Conservation (phyloP, 2,888 invertebrate genomes). For the Chamaedrilus cognettii region DNA sequence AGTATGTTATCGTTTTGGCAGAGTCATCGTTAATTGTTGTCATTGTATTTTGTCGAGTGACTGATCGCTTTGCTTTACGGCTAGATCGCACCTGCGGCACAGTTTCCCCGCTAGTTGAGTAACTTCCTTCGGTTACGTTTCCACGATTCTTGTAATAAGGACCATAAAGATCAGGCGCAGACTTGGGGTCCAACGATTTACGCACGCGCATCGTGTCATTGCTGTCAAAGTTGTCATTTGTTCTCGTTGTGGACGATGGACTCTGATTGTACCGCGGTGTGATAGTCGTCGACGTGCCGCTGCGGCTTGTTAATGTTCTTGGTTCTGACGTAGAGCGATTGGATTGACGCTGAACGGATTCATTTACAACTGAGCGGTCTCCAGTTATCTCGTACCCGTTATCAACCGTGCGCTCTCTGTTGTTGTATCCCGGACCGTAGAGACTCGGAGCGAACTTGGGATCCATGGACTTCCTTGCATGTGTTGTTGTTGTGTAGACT, state of each 20-base stretch:
- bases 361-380: too few relatives aligned
- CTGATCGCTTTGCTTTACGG: too few relatives aligned
- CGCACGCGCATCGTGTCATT: neutral
- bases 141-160: neutral
- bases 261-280: too few relatives aligned
- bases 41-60: too few relatives aligned
- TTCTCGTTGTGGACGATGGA: neutral
- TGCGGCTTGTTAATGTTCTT: neutral
- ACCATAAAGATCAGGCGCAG: neutral
- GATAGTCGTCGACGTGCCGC: neutral
- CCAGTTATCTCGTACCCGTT: neutral
- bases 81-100: too few relatives aligned
- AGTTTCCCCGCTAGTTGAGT: too few relatives aligned
- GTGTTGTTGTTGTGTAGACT: too few relatives aligned
- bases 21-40: too few relatives aligned
- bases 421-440: constrained; percentile 1
- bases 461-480: too few relatives aligned
- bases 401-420: neutral
- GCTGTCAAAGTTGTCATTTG: neutral
- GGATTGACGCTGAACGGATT: too few relatives aligned
- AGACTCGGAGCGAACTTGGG: neutral
- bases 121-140: too few relatives aligned
- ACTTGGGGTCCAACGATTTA: neutral
- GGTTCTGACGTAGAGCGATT: constrained; percentile 2
- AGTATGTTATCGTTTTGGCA: neutral